phyloP scores from a whole-genome alignment of 2,888 invertebrate species.

The Zeuzera pyrina region DNA sequence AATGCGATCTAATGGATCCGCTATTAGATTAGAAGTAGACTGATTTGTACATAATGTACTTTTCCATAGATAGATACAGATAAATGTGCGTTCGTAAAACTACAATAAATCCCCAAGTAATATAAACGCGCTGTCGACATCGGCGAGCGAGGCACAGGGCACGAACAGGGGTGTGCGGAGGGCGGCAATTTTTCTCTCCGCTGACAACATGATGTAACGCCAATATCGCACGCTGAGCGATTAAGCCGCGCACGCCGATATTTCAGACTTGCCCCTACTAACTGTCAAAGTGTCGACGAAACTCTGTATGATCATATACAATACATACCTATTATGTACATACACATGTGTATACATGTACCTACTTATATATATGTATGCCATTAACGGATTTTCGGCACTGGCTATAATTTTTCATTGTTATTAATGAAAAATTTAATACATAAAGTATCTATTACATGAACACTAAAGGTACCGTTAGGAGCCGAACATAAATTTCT shows the following conservation, averaged over 20 bases:
- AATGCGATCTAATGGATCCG: too few species aligned
- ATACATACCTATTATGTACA: constrained; percentile 1
- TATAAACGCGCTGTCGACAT: constrained; percentile 64
- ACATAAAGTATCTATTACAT: neutral
- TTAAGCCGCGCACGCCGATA: constrained; percentile 71
- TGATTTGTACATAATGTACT: too few species aligned
- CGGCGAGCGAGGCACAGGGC: constrained; percentile 31
- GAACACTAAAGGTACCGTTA: neutral
- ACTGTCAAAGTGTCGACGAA: constrained; percentile 65
- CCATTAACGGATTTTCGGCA: neutral
- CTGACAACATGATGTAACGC: constrained; percentile 73
- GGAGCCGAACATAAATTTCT: constrained; percentile 3
- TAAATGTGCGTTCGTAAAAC: constrained; percentile 58
- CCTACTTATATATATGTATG: constrained; percentile 7
- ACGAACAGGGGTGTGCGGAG: constrained; percentile 36
- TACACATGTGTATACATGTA: constrained; percentile 9
- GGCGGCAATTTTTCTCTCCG: constrained; percentile 69
- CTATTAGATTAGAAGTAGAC: too few species aligned
- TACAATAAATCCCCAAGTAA: constrained; percentile 65
- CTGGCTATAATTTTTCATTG: neutral
- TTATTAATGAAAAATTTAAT: neutral
- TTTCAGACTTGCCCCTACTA: constrained; percentile 71
- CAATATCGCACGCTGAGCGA: constrained; percentile 72
- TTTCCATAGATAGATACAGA: constrained; percentile 36
- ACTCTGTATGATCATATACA: constrained; percentile 32